Evolutionary conservation across 2,888 invertebrate genomes (phyloP), one percentile per base, ranked within the genome.

Genomic region (Acanthococcus lagerstroemiae): DNA sequence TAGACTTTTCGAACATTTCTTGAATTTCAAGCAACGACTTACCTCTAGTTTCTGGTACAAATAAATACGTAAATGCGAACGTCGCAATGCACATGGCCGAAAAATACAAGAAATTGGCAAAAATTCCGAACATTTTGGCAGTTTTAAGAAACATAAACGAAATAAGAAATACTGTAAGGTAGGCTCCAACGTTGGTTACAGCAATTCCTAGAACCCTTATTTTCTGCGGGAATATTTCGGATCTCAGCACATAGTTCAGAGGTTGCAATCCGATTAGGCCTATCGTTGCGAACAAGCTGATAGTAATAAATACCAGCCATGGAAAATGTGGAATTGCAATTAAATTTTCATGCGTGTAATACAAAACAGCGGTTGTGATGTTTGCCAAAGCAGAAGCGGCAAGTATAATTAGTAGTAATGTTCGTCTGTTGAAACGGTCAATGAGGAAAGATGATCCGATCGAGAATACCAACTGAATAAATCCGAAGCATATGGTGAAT

Each of bases 321-420:
- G 63, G 52, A 7, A 54, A 63, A 6, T 45, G 25, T 25, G 7
- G 6, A 2, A 45, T n/a, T 17, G 45, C 17, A 5, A n/a, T 21
- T 4, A 58, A 45, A 12, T 44, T 46, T 7, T 58, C 46, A 1
- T 45, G 45, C 12, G 15, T 22, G 17, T 12, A 46, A 24, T 25
- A 58, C 0, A 58, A n/a, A 1, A 19, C n/a, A 17, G 12, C 12
- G n/a, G n/a, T n/a, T n/a, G n/a, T n/a, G n/a, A n/a, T n/a, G 15
- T 55, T 27, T 9, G 17, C 12, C 6, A 58, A 24, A 1, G 45
- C 45, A n/a, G 46, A 3, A 7, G 21, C 37, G 25, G n/a, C 45
- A 19, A 17, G 45, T 58, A 3, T n/a, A 15, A 3, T 12, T n/a
- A 71, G 65, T 27, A 70, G 68, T 25, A 58, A 19, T 7, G 58